Evolutionary conservation across 2,797 vertebrate species (phyloP).

Genomic region (Gambusia yucatana): DNA sequence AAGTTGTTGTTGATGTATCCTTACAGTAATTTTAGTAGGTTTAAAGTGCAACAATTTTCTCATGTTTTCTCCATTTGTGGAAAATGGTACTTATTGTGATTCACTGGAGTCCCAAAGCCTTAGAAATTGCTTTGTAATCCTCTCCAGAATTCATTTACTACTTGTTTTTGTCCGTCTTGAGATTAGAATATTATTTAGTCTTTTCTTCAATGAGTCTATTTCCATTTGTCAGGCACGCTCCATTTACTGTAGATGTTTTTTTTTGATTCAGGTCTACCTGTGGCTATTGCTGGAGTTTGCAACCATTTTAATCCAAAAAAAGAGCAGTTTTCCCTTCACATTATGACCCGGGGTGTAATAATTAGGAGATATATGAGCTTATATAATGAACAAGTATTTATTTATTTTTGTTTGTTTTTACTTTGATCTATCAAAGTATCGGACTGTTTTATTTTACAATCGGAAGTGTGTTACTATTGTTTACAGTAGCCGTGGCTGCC

Average conservation of each 20-base stretch:
- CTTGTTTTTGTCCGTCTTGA: background rate
- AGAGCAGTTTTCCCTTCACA: background rate
- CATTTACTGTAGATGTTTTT: background rate
- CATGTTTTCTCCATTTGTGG: background rate
- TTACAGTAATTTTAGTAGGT: background rate
- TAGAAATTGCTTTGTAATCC: background rate
- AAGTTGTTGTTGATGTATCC: background rate
- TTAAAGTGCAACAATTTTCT: background rate
- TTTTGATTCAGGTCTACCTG: background rate
- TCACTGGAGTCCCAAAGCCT: background rate
- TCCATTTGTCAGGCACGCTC: background rate
- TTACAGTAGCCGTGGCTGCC: constrained; percentile 7
- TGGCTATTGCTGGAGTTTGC: background rate
- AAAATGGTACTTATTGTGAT: background rate
- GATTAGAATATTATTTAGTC: background rate
- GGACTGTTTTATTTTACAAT: constrained; percentile 9
- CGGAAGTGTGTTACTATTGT: constrained; percentile 14
- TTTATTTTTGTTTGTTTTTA: background rate
- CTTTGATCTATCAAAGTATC: background rate
- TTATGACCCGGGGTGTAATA: background rate
- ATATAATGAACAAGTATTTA: too few species aligned
- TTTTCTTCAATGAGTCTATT: background rate
- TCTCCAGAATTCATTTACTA: background rate
- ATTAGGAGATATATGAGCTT: background rate
- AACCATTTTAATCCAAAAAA: background rate